Evolutionary conservation across 2,888 invertebrate genomes (phyloP), one percentile per base, ranked within the genome.

Genomic region (Punctoribates punctum): DNA sequence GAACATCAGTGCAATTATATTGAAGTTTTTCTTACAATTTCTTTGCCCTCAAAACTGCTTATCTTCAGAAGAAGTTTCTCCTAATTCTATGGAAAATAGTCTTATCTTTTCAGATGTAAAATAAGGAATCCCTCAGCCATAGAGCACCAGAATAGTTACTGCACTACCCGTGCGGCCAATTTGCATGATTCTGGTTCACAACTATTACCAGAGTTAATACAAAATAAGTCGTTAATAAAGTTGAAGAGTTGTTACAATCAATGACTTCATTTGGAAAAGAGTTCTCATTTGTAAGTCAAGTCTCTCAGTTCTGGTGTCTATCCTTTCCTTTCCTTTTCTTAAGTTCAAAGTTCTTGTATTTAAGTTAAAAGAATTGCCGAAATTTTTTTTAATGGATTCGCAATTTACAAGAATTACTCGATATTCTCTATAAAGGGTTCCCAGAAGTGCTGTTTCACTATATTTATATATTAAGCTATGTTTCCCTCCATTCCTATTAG

Each of bases 121-220:
- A 57, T 57, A 57, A 57, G 57, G 25, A 57, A 57, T 57, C 57
- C n/a, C 25, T 57, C 23, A 57, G n/a, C 23, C 57, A 57, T 57
- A 57, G 25, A 57, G 23, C 6, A 54, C 20, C 25, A n/a, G 11
- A 23, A 57, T 25, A 57, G 3, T 34, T 8, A 8, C 34, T 25
- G 11, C 57, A 9, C 57, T 25, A 57, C 23, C 57, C n/a, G 57
- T 57, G 57, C 57, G 13, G 57, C 57, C 57, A 57, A 57, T 57
- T 57, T 57, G 57, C 57, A 57, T 57, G 57, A 20, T 25, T 57
- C 13, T 57, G 23, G 20, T 9, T 57, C 11, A 25, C n/a, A 23
- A 51, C n/a, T 20, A 20, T 20, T 51, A 51, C n/a, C n/a, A 1
- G 20, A n/a, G 11, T 51, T 5, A 25, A 20, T 54, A n/a, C 8